Percentiles rank a stretch among this genome's conserved stretches.
phyloP scores from a whole-genome alignment of 2,888 invertebrate species.

The Phania funesta region DNA sequence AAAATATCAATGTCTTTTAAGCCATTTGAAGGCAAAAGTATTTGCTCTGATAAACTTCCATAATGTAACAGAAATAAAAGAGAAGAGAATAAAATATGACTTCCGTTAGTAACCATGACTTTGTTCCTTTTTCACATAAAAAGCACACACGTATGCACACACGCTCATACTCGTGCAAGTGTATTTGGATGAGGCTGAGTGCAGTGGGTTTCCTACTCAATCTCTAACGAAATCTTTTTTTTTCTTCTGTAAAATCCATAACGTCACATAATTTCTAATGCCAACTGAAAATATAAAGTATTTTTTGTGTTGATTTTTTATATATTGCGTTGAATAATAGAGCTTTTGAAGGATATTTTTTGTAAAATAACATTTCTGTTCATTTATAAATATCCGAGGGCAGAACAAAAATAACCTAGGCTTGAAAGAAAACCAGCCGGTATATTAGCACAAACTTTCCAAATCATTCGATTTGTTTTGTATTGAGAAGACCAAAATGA shows the following conservation, averaged over 20 bases:
- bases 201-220: not conserved
- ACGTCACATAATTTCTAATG: not conserved
- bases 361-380: too few relatives aligned
- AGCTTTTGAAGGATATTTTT: too few relatives aligned
- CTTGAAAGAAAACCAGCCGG: too few relatives aligned
- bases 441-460: too few relatives aligned
- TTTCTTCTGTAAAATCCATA: not conserved
- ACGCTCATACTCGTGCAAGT: too few relatives aligned
- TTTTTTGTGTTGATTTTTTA: too few relatives aligned
- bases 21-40: not conserved
- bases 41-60: slow-evolving; percentile 22
- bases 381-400: too few relatives aligned
- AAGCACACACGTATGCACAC: not conserved
- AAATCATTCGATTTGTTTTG: too few relatives aligned
- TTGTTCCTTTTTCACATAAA: not conserved
- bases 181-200: not conserved
- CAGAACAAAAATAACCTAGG: too few relatives aligned
- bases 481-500: too few relatives aligned
- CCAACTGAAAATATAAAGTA: not conserved
- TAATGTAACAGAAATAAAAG: not conserved
- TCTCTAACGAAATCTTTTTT: not conserved
- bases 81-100: not conserved
- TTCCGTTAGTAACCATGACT: slow-evolving; percentile 40
- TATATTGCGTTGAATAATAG: too few relatives aligned
- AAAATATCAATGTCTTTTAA: slow-evolving; percentile 7